A percentile compares a stretch with the other conserved stretches of the same genome.
These are phyloP conservation scores for Bradypus variegatus DNA, from an alignment of 2,797 vertebrate species.

Conservation along the genomic window DNA sequence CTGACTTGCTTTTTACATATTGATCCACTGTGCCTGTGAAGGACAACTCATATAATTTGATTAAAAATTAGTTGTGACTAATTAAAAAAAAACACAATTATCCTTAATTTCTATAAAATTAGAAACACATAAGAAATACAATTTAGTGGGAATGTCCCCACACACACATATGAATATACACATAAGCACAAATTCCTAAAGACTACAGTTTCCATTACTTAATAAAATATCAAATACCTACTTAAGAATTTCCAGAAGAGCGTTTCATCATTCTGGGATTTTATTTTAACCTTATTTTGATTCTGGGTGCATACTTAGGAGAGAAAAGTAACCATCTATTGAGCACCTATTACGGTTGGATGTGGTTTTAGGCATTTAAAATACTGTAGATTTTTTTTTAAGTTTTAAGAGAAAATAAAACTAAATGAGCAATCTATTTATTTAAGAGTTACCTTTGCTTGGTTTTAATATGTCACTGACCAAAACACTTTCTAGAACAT, in stretches of 20 bases:
- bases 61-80: neutral
- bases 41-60: slow-evolving; percentile 12
- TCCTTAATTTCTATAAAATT: slow-evolving; percentile 11
- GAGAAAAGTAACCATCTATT: neutral
- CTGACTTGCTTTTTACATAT: neutral
- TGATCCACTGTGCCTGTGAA: neutral
- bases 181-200: too few relatives aligned
- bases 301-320: neutral
- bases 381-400: neutral
- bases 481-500: neutral
- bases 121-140: neutral
- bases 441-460: neutral
- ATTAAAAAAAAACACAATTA: slow-evolving; percentile 32
- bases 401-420: slow-evolving; percentile 1
- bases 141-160: neutral
- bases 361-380: neutral
- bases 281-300: neutral
- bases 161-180: neutral
- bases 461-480: neutral
- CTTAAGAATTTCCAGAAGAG: neutral
- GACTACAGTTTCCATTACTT: neutral
- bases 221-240: neutral
- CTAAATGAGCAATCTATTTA: neutral
- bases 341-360: neutral
- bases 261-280: neutral